Base-by-base conservation (phyloP, 2,113 vertebrate genomes). In the Ammodytes marinus region DNA sequence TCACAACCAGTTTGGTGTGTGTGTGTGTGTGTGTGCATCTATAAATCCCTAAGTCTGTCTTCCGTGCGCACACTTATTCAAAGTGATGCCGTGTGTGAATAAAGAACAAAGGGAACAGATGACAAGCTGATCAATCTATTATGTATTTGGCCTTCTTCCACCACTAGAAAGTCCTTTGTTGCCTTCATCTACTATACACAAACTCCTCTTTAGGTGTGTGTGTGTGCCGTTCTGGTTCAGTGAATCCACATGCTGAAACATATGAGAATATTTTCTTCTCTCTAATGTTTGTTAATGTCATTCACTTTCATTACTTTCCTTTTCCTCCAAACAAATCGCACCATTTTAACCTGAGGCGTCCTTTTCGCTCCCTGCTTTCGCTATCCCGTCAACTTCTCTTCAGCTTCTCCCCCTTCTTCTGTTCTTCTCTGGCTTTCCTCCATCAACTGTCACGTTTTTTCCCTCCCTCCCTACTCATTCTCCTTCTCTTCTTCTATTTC, bases 401-500 rank as follows among this genome's bases (percentile, higher is more conserved):
- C 57, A 59, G 9, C 55, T 35, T 69, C 59, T 50, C 64, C 65
- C 64, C 65, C 14, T 72, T 61, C 70, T 46, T 39, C 37, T 80
- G 12, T 43, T 83, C 19, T 45, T 61, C 47, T 50, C 50, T 47
- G 70, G 46, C 63, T 49, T 69, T 59, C 72, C 61, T 65, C n/a
- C n/a, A 17, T 85, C 19, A 69, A 53, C 63, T 68, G 6, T 37
- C 68, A 37, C 45, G 45, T 53, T 50, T 71, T 54, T 13, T 43
- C 8, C 17, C 27, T n/a, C 43, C 72, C 42, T 55, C 79, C 65
- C 77, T 79, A 66, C 71, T 86, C 68, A 73, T 82, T 75, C 78
- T 37, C 52, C 3, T 67, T 79, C 57, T 77, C 61, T 74, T 54
- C 50, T 74, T 84, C 88, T 86, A 71, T 91, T 90, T 85, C 70